Evolutionary conservation across 1,140 invertebrate genomes (phyloP), one percentile per base, ranked within the genome.

Genomic region (Sarcophaga peregrina): DNA sequence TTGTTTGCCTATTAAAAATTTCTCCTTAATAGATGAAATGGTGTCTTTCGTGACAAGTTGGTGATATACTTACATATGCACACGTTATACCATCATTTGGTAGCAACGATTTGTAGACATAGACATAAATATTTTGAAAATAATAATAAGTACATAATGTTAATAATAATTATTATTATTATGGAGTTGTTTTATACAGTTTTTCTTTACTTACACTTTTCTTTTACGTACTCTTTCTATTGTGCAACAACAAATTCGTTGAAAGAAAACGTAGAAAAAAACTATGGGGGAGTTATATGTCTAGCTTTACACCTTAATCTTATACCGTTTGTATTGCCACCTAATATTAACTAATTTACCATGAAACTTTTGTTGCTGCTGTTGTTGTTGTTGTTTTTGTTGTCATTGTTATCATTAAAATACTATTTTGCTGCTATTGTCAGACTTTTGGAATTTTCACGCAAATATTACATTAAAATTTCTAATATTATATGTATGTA

Each of bases 381-480:
- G 4, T 4, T 37, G 25, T 37, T 4, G 25, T 37, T 37, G 25
- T 37, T 37, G 25, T 37, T n/a, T n/a, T n/a, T 37, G 25, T 37
- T 37, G 25, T 37, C 4, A 37, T 78, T 78, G 25, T 25, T 50
- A 78, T 78, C 75, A 78, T 25, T 20, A 78, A 68, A 68, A 68
- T 20, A 17, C 50, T 74, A 45, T 47, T 72, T 78, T 78, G 47
- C 75, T 78, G 47, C 75, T 68, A 78, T 78, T 78, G 75, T 78
- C 20, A 50, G 48, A 20, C 9, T 78, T 20, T 50, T 20, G 4
- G 17, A 78, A 48, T 78, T 78, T 78, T 78, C 75, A 78, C 75
- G 75, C 75, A 78, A 78, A 78, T 20, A 78, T 52, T 50, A 78
- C 75, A 78, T 78, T 78, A 78, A 78, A 78, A 52, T 78, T 78